These are phyloP conservation scores for Dorcus parallelipipedus DNA, from an alignment of 2,888 invertebrate genomes.

Conservation along the genomic window DNA sequence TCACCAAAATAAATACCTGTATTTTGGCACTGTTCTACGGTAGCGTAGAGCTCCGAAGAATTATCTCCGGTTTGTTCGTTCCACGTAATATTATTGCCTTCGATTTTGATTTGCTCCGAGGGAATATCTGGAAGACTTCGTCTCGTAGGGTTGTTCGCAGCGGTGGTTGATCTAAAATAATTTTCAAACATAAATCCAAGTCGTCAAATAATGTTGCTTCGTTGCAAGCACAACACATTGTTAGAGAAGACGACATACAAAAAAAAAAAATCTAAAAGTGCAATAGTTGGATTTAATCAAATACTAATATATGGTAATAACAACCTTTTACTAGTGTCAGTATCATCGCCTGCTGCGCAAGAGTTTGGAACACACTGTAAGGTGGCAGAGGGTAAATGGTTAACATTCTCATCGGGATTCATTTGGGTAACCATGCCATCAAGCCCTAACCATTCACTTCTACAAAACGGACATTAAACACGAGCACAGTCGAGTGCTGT, in stretches of 20 bases:
- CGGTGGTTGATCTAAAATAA: constrained; percentile 34
- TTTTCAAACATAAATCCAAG: neutral
- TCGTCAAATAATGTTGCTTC: neutral
- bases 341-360: constrained; percentile 18
- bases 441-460: constrained; percentile 69
- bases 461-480: constrained; percentile 36
- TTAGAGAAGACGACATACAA: constrained; percentile 11
- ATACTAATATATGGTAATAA: neutral
- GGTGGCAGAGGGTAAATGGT: constrained; percentile 46
- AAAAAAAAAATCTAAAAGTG: constrained; percentile 26
- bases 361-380: constrained; percentile 28
- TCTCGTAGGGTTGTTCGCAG: constrained; percentile 56
- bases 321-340: constrained; percentile 47
- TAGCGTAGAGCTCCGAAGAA: constrained; percentile 81
- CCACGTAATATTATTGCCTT: constrained; percentile 38
- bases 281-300: constrained; percentile 12
- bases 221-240: too few relatives aligned
- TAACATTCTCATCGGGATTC: constrained; percentile 63
- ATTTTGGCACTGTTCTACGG: constrained; percentile 56
- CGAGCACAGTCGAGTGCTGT: constrained; percentile 10
- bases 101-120: constrained; percentile 50
- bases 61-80: constrained; percentile 61
- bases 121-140: constrained; percentile 85
- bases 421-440: constrained; percentile 71
- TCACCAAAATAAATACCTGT: constrained; percentile 24